phyloP scores from a whole-genome alignment of 2,113 vertebrate genomes.

The Gallinago paraguaiae region DNA sequence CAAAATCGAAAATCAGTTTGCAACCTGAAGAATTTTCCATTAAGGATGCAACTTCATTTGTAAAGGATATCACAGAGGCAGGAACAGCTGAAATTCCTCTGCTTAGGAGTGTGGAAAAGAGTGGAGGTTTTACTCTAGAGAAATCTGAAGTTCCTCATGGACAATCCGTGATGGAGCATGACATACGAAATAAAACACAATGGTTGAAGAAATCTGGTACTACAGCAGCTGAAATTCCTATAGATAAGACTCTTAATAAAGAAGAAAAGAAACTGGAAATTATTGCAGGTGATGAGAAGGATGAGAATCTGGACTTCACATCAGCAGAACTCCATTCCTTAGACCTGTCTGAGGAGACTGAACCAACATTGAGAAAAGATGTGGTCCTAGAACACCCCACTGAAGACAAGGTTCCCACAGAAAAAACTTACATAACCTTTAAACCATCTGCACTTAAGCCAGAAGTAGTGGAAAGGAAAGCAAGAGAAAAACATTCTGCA shows the following conservation, averaged over 20 bases:
- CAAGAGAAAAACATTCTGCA: neutral
- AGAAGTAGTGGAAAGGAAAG: neutral
- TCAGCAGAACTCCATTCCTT: neutral
- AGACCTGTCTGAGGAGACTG: neutral
- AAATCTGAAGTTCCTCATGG: neutral
- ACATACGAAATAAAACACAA: neutral
- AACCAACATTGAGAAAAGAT: neutral
- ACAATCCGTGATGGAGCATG: neutral
- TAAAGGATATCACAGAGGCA: neutral
- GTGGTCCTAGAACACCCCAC: neutral
- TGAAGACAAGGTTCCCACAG: neutral
- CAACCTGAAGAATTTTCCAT: neutral
- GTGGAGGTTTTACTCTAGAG: neutral
- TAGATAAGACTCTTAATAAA: neutral
- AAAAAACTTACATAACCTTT: neutral
- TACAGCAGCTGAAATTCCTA: neutral
- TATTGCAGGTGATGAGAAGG: neutral
- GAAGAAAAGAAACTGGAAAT: neutral
- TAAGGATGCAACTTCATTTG: neutral
- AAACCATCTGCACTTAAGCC: neutral
- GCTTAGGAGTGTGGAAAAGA: neutral
- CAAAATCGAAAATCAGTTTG: neutral
- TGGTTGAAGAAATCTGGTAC: neutral
- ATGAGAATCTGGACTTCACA: neutral
- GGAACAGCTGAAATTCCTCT: neutral